phyloP scores from a whole-genome alignment of 2,888 invertebrate species.

The Arrhopalites spinosus region DNA sequence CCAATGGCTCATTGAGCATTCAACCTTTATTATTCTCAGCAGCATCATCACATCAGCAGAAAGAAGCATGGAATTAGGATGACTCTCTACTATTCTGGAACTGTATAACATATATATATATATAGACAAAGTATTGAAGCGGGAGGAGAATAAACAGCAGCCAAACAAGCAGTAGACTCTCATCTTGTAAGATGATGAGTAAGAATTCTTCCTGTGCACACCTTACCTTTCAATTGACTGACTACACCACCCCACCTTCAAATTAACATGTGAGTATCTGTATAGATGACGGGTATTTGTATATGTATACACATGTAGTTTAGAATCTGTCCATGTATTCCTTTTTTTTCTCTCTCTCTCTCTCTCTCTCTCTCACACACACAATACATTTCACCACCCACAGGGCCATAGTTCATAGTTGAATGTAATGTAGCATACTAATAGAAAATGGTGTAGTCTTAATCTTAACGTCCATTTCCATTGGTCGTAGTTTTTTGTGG shows the following conservation, averaged over 20 bases:
- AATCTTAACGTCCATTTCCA: too few species aligned
- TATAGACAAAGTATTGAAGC: too few species aligned
- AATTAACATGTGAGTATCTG: slow-evolving; percentile 27
- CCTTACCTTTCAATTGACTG: not conserved
- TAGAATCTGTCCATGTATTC: not conserved
- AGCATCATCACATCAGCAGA: slow-evolving; percentile 3
- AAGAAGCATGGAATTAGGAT: not conserved
- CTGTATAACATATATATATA: not conserved
- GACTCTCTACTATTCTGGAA: not conserved
- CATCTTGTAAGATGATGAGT: not conserved
- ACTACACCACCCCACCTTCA: slow-evolving; percentile 20
- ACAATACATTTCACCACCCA: too few species aligned
- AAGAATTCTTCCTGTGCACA: not conserved
- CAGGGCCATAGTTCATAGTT: too few species aligned
- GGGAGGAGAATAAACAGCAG: not conserved
- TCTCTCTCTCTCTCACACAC: too few species aligned
- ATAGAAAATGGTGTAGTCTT: too few species aligned
- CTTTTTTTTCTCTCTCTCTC: too few species aligned
- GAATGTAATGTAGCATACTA: too few species aligned
- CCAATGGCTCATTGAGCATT: slow-evolving; percentile 29
- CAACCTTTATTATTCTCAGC: slow-evolving; percentile 24
- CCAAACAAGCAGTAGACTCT: not conserved
- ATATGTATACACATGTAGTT: not conserved
- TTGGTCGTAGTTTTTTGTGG: too few species aligned
- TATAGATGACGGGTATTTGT: not conserved